These are phyloP conservation scores for Eumeta japonica DNA, from an alignment of 1,140 invertebrate species.

Conservation along the genomic window DNA sequence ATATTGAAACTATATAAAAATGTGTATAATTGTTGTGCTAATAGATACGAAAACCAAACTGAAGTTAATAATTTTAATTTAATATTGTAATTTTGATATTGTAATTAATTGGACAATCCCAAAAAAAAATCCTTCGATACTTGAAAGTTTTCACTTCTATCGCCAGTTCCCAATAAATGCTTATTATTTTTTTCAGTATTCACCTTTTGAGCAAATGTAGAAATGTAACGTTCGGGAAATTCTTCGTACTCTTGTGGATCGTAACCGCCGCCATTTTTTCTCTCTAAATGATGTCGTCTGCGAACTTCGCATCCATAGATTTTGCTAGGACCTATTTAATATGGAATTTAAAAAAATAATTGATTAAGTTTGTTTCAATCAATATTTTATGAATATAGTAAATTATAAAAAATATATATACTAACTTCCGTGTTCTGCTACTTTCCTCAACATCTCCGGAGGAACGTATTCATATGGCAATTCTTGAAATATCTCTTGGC, in stretches of 20 bases:
- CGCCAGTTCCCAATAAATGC: too few relatives aligned
- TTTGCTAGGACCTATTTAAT: constrained; percentile 85
- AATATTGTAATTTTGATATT: background rate
- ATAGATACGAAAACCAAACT: constrained; percentile 5
- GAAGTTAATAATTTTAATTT: background rate
- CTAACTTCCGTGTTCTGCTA: constrained; percentile 94
- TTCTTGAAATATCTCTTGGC: constrained; percentile 97
- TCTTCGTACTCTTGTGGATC: constrained; percentile 90
- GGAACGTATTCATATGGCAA: constrained; percentile 97
- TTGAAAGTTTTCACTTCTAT: too few relatives aligned
- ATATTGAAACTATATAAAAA: too few relatives aligned
- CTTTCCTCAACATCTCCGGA: constrained; percentile 90
- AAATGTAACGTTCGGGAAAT: constrained; percentile 91
- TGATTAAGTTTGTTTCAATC: background rate
- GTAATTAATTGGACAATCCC: background rate
- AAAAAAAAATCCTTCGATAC: too few relatives aligned
- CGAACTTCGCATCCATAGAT: constrained; percentile 94
- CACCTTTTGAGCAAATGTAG: constrained; percentile 92
- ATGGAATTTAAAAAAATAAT: background rate
- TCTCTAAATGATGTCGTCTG: constrained; percentile 87
- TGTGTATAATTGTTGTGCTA: background rate
- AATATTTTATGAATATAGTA: background rate
- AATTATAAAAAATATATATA: constrained; percentile 10
- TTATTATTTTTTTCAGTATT: too few relatives aligned
- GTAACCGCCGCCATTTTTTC: constrained; percentile 88